Base-by-base conservation (phyloP, 2,113 vertebrate genomes). In the Salvelinus namaycush region DNA sequence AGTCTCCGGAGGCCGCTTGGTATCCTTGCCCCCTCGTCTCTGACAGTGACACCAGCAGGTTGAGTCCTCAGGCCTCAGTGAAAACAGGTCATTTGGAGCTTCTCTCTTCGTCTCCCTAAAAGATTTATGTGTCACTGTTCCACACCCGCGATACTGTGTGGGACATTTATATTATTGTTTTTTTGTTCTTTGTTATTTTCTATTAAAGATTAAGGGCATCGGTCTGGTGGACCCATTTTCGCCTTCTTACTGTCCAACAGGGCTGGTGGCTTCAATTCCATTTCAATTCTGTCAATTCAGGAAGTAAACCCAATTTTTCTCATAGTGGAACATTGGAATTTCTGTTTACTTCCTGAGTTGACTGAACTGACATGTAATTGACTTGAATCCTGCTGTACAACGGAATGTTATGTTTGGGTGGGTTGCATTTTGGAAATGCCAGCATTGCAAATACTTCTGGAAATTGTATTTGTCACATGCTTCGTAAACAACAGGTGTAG, bases 111-210 rank as follows among this genome's bases (percentile, higher is more conserved):
- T 85, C 67, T 74, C 70, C 57, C 75, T 85, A 67, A 84, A 87
- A 87, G 81, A 90, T 90, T 91, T 60, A 88, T 86, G 72, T 83
- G 81, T 84, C 80, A 74, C 76, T 65, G 74, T 73, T 48, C 60
- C 31, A 14, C 72, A 73, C 9, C n/a, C 29, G 2, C 59, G 27
- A 3, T 72, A 70, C 70, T 75, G 34, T 44, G 39, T 44, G 39
- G 39, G 39, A 44, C 9, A 11, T 44, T 44, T 44, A 11, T 11
- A 2, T 44, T 44, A 44, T 44, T 0, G 39, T 44, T 34, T 7
- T 44, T 44, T 76, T 68, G 79, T 82, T 75, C 44, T 68, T 48
- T 1, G 9, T 72, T 77, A 77, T 78, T 26, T 62, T 76, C 59
- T 62, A 75, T 81, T 75, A 83, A 81, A 78, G 39, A 80, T 67